Base-by-base conservation (phyloP, 2,113 vertebrate species). In the Antigone vipio region DNA sequence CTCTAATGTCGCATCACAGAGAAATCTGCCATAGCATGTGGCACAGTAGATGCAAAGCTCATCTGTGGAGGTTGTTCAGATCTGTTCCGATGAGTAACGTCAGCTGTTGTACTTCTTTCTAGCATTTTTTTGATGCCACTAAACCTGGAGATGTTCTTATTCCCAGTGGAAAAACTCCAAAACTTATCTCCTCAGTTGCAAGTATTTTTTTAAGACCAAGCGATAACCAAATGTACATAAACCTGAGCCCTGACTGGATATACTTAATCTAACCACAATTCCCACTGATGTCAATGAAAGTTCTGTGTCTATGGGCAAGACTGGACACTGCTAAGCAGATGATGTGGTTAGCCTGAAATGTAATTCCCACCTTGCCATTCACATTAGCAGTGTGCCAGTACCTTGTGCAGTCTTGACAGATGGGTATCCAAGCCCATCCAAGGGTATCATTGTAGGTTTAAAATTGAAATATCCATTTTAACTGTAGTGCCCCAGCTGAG, bases 101-200 rank as follows among this genome's bases (percentile, higher is more conserved):
- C 89, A 96, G 71, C 80, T 96, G 77, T 63, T 8, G 22, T n/a
- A 50, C 47, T 78, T 75, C 30, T 97, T 90, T 88, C 84, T 95
- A 77, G n/a, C 73, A 32, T 26, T 97, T 95, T 95, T 95, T 95
- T 94, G 83, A 78, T 84, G 52, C 72, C 20, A 92, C 56, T 92
- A 77, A 93, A 77, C 49, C 52, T 49, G 81, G 87, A 89, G 53
- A 60, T 89, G 82, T 82, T 78, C 38, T 77, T 88, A 30, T 67
- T 89, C n/a, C 38, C 49, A 75, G 89, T 34, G 74, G 53, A 72
- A 90, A 91, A 84, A 34, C 21, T 84, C 38, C 38, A 73, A 19
- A 12, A 38, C 59, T 91, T 79, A 52, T 73, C 62, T 60, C 34
- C 26, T 69, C 49, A 24, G 62, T 75, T 92, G 21, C 6, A 91